phyloP scores from a whole-genome alignment of 2,888 invertebrate species.

The Eilema caniola region DNA sequence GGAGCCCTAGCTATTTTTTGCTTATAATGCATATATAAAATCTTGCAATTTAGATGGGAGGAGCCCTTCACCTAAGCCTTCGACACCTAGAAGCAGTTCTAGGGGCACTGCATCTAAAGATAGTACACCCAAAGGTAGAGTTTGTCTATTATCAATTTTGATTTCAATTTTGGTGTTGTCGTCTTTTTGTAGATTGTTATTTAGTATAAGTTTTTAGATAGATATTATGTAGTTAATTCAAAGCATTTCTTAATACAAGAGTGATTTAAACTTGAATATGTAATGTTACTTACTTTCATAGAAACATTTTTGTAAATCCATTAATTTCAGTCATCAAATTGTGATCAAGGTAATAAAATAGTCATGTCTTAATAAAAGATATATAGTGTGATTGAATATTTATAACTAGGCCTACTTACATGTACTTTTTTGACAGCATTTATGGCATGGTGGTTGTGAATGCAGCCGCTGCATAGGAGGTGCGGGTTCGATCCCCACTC shows the following conservation, averaged over 20 bases:
- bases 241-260: background rate
- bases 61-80: constrained; percentile 78
- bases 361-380: no score
- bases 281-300: background rate
- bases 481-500: no score
- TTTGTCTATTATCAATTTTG: constrained; percentile 38
- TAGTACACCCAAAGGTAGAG: constrained; percentile 80
- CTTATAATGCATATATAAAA: constrained; percentile 39
- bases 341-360: background rate
- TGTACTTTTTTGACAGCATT: no score
- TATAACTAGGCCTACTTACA: no score
- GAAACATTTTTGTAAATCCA: background rate
- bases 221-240: background rate
- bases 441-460: no score
- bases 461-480: no score
- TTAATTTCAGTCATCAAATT: background rate
- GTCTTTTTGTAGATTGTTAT: constrained; percentile 6
- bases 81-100: constrained; percentile 79
- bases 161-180: constrained; percentile 25
- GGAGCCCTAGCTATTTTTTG: constrained; percentile 18
- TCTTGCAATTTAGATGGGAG: constrained; percentile 68
- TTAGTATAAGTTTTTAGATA: background rate
- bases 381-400: no score
- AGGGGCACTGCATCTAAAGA: constrained; percentile 80
- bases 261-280: background rate